These are phyloP conservation scores for Rhabdomys dilectus DNA, from an alignment of 2,113 vertebrate species.

Conservation along the genomic window DNA sequence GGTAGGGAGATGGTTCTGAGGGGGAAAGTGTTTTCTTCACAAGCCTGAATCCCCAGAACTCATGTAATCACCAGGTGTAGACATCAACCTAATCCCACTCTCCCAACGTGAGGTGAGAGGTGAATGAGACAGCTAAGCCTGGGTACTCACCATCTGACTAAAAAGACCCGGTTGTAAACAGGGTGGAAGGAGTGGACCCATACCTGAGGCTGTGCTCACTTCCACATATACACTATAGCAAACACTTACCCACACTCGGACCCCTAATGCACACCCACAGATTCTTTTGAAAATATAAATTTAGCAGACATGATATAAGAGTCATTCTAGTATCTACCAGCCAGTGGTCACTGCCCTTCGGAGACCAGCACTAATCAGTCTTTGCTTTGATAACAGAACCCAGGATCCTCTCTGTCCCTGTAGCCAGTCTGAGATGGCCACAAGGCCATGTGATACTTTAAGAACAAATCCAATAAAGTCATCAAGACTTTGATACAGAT, in stretches of 20 bases:
- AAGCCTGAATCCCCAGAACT: not conserved
- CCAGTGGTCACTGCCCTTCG: too few species aligned
- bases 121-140: too few species aligned
- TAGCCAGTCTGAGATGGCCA: not conserved
- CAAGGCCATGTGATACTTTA: not conserved
- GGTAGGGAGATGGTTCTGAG: not conserved
- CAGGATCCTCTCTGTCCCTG: not conserved
- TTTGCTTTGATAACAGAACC: rapidly evolving
- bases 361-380: not conserved
- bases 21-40: not conserved
- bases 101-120: not conserved
- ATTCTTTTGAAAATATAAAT: not conserved
- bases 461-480: not conserved
- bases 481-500: not conserved
- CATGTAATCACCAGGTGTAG: not conserved
- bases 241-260: not conserved
- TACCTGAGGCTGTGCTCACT: not conserved
- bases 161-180: not conserved
- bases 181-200: not conserved
- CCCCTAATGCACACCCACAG: not conserved
- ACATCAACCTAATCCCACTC: not conserved
- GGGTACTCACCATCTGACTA: too few species aligned
- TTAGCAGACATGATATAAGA: not conserved
- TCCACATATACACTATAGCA: too few species aligned
- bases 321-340: not conserved